A percentile compares a stretch with the other conserved stretches of the same genome.
Conservation (phyloP, 2,113 vertebrate species). For the Trematocara nigrifrons region DNA sequence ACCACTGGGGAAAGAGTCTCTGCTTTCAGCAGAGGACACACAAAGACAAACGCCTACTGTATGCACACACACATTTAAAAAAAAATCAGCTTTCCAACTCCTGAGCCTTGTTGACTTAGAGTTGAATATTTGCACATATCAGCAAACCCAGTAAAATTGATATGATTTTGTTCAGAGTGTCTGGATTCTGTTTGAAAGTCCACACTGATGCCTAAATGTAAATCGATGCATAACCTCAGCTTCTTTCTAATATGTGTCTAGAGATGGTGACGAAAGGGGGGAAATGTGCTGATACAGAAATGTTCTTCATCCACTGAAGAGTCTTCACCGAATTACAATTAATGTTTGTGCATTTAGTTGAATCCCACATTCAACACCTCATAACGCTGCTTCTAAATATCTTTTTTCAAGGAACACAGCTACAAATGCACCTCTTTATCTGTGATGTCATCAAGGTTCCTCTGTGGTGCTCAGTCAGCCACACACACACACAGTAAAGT, state of each 20-base stretch:
- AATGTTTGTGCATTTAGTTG: not conserved
- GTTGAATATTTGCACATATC: not conserved
- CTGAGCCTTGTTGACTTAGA: not conserved
- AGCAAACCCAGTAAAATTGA: not conserved
- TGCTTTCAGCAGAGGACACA: conserved; percentile 30
- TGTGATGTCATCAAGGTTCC: conserved; percentile 11
- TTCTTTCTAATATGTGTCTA: not conserved
- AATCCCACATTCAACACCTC: not conserved
- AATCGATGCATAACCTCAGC: not conserved
- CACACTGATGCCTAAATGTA: not conserved
- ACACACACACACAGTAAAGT: not conserved
- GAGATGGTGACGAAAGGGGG: not conserved
- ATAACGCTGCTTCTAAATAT: not conserved
- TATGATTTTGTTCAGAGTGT: not conserved
- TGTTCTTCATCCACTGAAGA: not conserved
- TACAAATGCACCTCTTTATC: not conserved
- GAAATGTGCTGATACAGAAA: not conserved
- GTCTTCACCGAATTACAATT: not conserved
- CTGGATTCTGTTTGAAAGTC: not conserved
- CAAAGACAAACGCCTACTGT: not conserved
- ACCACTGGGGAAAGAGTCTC: not conserved
- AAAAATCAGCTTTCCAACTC: not conserved
- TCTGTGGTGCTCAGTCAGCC: not conserved
- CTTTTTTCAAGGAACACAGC: not conserved
- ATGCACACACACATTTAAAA: not conserved